Base-by-base conservation (phyloP, 2,113 vertebrate genomes). In the Rallus limicola region DNA sequence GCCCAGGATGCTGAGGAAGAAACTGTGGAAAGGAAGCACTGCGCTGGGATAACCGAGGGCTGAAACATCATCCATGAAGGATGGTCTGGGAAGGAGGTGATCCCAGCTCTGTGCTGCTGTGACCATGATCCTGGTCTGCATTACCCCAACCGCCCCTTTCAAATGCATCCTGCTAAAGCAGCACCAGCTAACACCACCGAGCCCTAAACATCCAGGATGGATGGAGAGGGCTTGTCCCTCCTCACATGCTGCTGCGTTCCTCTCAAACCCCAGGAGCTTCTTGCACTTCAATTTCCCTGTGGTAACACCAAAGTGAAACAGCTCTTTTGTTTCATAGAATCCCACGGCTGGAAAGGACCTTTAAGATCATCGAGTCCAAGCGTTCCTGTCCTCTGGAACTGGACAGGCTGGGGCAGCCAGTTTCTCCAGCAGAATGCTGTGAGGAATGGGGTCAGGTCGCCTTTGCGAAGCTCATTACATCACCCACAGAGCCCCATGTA, bases 81-180 rank as follows among this genome's bases (percentile, higher is more conserved):
- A 46, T 19, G 44, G 69, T 86, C 56, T 18, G 62, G 71, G 9
- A 18, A 60, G 36, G 55, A 72, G 31, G 16, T 1, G 69, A 77
- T 4, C 36, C 42, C 6, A 2, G 28, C 28, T 59, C 52, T 2
- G 1, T 4, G 28, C 52, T 17, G 15, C 0, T 0, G 31, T 23
- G 38, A 46, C 44, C 1, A 4, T 1, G 12, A 63, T 10, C 34
- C 31, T 40, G 55, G 40, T 13, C 36, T 60, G 46, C 0, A 2
- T 40, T 33, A 78, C 14, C 60, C 34, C 80, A 62, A 2, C 18
- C 3, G 1, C 10, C 25, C 29, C n/a, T 55, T 34, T 46, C 46
- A 33, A 83, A 33, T 0, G 4, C 15, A 44, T 21, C 31, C 33
- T 31, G n/a, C 7, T 31, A 65, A 82, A 28, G 5, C 24, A 38